These are phyloP conservation scores for Meiosimyza decipiens DNA, from an alignment of 2,888 invertebrate genomes.

Conservation along the genomic window DNA sequence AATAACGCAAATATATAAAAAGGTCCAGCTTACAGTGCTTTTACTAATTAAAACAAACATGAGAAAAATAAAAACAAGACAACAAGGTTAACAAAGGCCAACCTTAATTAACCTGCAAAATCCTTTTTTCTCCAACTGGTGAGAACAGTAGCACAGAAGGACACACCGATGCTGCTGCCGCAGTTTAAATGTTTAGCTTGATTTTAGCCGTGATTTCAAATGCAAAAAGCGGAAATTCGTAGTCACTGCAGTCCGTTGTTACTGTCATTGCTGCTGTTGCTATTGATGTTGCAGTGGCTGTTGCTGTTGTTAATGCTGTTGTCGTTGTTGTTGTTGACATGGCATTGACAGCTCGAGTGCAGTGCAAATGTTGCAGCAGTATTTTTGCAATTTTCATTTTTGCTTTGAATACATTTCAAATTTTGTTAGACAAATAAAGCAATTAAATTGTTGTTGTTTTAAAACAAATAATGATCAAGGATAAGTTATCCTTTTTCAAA, in stretches of 20 bases:
- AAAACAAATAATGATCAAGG: no score
- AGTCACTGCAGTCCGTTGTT: neutral
- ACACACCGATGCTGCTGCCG: neutral
- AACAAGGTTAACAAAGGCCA: constrained; percentile 35
- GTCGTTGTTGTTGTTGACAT: constrained; percentile 4
- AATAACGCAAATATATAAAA: constrained; percentile 2
- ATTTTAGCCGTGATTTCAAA: neutral
- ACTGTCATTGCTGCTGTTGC: neutral
- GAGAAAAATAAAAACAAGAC: constrained; percentile 36
- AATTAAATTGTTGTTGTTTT: no score
- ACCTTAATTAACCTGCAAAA: constrained; percentile 29
- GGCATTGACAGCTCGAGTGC: constrained; percentile 24
- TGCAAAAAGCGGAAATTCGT: neutral
- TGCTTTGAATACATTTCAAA: neutral
- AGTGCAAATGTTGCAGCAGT: neutral
- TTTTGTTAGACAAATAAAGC: neutral
- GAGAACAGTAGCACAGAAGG: neutral
- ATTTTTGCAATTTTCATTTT: neutral
- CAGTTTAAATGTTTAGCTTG: neutral
- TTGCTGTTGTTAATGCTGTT: no score
- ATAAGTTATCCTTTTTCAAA: no score
- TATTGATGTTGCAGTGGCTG: neutral
- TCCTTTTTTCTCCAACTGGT: neutral
- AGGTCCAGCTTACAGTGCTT: constrained; percentile 35
- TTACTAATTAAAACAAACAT: constrained; percentile 47